Percentiles rank a stretch among this genome's conserved stretches.
Conservation (phyloP, 2,888 invertebrate genomes). For the Beris morrisii region DNA sequence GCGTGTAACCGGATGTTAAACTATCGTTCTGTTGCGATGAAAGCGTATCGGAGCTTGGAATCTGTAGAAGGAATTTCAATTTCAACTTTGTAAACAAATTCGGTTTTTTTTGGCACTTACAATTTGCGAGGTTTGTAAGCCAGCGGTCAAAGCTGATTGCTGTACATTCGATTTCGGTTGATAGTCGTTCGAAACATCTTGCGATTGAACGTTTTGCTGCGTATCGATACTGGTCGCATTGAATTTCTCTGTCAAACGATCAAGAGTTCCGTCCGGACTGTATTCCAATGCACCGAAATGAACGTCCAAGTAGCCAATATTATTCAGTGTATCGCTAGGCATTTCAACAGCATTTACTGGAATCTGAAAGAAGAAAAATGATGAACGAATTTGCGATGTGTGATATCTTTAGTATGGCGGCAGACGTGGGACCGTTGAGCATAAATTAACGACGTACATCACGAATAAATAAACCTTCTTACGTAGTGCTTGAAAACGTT, state of each 20-base stretch:
- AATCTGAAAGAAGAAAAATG: constrained; percentile 64
- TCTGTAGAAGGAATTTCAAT: constrained; percentile 18
- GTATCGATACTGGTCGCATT: constrained; percentile 50
- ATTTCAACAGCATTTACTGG: constrained; percentile 94
- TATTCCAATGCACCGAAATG: constrained; percentile 91
- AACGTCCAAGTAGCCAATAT: constrained; percentile 80
- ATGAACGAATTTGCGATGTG: no score
- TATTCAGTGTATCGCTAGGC: constrained; percentile 83
- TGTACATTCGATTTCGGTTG: constrained; percentile 49
- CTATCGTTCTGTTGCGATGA: constrained; percentile 47
- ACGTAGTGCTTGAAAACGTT: no score
- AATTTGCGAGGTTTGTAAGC: constrained; percentile 54
- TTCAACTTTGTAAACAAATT: neutral
- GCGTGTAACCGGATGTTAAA: constrained; percentile 49
- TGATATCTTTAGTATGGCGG: neutral
- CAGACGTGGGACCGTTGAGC: no score
- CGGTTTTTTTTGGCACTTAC: constrained; percentile 42
- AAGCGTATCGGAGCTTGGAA: constrained; percentile 36
- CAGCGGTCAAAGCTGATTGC: constrained; percentile 44
- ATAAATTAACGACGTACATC: no score
- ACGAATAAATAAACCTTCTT: no score
- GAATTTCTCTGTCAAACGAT: constrained; percentile 54
- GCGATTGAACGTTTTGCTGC: constrained; percentile 45
- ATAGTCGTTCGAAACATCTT: constrained; percentile 50
- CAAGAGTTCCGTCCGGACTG: constrained; percentile 58